These are phyloP conservation scores for Caenorhabditis becei DNA, from an alignment of 2,888 invertebrate genomes.

Conservation along the genomic window DNA sequence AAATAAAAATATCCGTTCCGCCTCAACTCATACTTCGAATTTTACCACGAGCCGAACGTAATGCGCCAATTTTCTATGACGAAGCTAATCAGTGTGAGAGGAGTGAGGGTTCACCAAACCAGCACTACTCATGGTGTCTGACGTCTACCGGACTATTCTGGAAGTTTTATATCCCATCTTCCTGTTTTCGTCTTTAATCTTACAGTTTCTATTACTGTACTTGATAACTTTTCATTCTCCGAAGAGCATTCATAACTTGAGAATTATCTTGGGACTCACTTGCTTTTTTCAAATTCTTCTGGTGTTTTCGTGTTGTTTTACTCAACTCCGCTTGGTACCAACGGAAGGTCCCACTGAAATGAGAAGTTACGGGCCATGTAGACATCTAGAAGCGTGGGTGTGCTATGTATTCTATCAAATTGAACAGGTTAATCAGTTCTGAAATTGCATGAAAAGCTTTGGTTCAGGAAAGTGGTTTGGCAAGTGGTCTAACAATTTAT, in stretches of 20 bases:
- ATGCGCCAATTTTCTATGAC: background rate
- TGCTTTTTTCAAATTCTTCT: constrained; percentile 8
- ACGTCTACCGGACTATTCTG: constrained; percentile 11
- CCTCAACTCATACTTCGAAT: background rate
- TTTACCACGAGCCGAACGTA: no score
- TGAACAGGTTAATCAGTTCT: background rate
- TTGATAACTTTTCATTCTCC: constrained; percentile 7
- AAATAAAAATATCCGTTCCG: background rate
- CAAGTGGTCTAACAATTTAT: constrained; percentile 17
- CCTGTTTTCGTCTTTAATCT: background rate
- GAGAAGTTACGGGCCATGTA: constrained; percentile 16
- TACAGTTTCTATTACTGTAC: background rate
- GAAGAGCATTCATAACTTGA: constrained; percentile 7
- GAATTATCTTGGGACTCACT: background rate
- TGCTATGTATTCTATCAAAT: constrained; percentile 20
- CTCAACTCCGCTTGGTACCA: constrained; percentile 10
- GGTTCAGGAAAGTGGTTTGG: constrained; percentile 10
- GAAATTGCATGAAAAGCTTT: background rate
- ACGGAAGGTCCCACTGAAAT: constrained; percentile 12
- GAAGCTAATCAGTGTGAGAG: background rate
- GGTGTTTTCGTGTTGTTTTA: constrained; percentile 12
- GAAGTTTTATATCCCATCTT: background rate
- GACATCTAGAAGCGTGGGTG: background rate
- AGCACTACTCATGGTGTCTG: constrained; percentile 1
- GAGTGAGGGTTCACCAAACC: background rate